Conservation (phyloP, 2,888 invertebrate species). For the Drosophila prolongata region DNA sequence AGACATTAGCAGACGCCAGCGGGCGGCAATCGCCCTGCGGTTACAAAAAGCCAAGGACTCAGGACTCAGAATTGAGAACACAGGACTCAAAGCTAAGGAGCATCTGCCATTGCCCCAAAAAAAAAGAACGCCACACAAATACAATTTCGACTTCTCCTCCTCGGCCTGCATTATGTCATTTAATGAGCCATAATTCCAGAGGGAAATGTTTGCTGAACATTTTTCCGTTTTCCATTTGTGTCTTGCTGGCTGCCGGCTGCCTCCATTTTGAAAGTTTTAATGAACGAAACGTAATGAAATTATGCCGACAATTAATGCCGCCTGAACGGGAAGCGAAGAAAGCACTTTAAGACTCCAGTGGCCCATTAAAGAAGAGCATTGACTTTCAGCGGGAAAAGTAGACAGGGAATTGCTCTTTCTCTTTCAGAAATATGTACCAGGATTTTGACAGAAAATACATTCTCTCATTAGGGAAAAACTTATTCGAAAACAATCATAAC, state of each 20-base stretch:
- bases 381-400: not conserved
- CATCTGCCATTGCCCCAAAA: constrained; percentile 25
- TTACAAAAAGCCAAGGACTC: constrained; percentile 30
- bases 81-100: constrained; percentile 30
- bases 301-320: constrained; percentile 69
- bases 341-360: constrained; percentile 32
- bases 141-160: constrained; percentile 38
- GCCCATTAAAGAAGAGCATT: constrained; percentile 1
- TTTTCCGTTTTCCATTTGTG: constrained; percentile 41
- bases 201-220: constrained; percentile 44
- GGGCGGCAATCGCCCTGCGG: constrained; percentile 52
- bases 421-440: too few species aligned
- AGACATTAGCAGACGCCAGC: constrained; percentile 63
- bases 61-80: constrained; percentile 10
- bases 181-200: constrained; percentile 74
- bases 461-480: too few species aligned
- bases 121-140: constrained; percentile 31
- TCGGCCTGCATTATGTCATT: constrained; percentile 66
- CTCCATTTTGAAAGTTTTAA: constrained; percentile 69
- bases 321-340: constrained; percentile 34
- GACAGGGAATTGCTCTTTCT: not conserved
- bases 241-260: constrained; percentile 18
- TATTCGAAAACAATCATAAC: too few species aligned
- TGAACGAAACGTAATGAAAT: constrained; percentile 71
- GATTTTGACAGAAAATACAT: too few species aligned